Evolutionary conservation across 1,140 invertebrate genomes (phyloP).

Genomic region (Eueides isabella): DNA sequence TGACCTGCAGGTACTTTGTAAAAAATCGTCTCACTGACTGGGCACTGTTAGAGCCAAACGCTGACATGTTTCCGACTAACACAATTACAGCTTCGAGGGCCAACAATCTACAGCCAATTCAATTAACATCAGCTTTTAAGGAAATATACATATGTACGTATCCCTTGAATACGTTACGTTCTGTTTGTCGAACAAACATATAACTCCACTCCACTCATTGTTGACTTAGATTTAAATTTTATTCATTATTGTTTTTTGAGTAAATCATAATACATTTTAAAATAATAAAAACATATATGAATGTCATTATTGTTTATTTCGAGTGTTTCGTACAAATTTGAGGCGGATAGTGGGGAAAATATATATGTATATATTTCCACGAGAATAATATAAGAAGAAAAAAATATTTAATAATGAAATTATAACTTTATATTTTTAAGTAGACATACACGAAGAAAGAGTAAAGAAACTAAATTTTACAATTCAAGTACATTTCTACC

Average conservation of each 20-base stretch:
- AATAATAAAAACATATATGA: neutral
- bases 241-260: neutral
- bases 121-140: constrained; percentile 74
- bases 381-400: too few relatives aligned
- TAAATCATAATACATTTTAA: neutral
- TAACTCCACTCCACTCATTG: neutral
- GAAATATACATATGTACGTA: constrained; percentile 35
- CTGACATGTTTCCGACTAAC: constrained; percentile 39
- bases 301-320: too few relatives aligned
- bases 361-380: too few relatives aligned
- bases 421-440: too few relatives aligned
- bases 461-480: neutral
- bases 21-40: constrained; percentile 27
- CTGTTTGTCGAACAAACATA: neutral
- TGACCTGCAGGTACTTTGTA: constrained; percentile 42
- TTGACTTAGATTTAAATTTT: constrained; percentile 1
- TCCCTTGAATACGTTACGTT: neutral
- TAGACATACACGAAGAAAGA: neutral
- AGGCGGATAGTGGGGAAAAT: too few relatives aligned
- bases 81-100: constrained; percentile 35
- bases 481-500: constrained; percentile 6
- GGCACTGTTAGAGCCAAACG: constrained; percentile 21
- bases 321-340: too few relatives aligned
- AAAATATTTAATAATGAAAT: too few relatives aligned
- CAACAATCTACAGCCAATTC: constrained; percentile 68